Conservation (phyloP, 2,888 invertebrate genomes). For the Mystacides longicornis region DNA sequence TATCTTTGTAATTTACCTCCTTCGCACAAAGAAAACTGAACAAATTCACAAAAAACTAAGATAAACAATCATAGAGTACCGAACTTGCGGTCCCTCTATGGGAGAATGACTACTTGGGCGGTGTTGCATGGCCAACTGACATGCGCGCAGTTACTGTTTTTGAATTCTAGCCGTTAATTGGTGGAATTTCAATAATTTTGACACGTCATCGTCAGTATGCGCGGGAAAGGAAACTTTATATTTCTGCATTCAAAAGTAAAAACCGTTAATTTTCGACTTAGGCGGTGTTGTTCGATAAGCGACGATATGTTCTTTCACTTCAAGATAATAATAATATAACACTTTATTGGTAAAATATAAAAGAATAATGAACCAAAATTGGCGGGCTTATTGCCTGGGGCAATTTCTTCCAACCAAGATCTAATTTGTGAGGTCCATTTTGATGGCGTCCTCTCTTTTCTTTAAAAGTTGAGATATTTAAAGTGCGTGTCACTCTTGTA, state of each 20-base stretch:
- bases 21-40: not conserved
- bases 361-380: too few relatives aligned
- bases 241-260: not conserved
- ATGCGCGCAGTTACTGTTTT: conserved; percentile 3
- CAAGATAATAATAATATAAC: too few relatives aligned
- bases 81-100: not conserved
- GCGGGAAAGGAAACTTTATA: not conserved
- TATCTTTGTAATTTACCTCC: not conserved
- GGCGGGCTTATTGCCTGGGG: too few relatives aligned
- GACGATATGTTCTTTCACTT: not conserved
- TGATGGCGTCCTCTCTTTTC: too few relatives aligned
- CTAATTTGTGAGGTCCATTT: too few relatives aligned
- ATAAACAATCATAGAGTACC: not conserved
- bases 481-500: too few relatives aligned
- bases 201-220: not conserved
- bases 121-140: not conserved
- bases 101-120: not conserved
- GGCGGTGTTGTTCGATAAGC: conserved; percentile 2
- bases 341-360: too few relatives aligned
- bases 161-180: not conserved
- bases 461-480: too few relatives aligned
- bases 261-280: conserved; percentile 3
- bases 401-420: too few relatives aligned
- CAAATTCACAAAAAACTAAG: not conserved
- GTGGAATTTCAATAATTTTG: not conserved